Base-by-base conservation (phyloP, 2,113 vertebrate species). In the Chaetops frenatus region DNA sequence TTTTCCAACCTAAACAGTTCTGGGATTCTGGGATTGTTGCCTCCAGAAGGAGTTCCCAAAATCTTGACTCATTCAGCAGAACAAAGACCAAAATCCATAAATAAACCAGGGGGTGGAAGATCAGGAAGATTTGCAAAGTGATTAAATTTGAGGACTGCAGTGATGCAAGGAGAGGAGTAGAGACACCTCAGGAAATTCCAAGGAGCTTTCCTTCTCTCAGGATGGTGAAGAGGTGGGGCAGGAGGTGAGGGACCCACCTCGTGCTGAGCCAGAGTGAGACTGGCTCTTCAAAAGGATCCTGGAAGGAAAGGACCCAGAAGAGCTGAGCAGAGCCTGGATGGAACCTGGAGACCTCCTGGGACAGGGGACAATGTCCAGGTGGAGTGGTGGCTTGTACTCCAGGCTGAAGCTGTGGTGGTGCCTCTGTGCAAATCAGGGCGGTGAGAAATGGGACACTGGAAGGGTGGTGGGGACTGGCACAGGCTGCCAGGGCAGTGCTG, bases 321-420 rank as follows among this genome's bases (percentile, higher is more conserved):
- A 24, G 18, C 6, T 15, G 18, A 40, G 50, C 35, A 81, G 21
- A 5, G 42, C 45, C 42, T 47, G 53, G 11, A 78, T n/a, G 42
- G 42, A 65, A 22, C 28, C 42, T 22, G 53, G 11, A 78, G 36
- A 11, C 8, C 14, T 53, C 38, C 10, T 0, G 1, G 31, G 45
- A 77, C 31, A 56, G 25, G 29, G 21, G 21, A 31, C 48, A 28
- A 1, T n/a, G n/a, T 7, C 50, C 6, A 0, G 0, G 3, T 17
- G 69, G 10, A 28, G 38, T 3, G 8, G 8, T 15, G 44, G 6
- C 69, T 29, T 62, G 24, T 16, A 15, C 65, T 72, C 61, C 47
- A 10, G 19, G 19, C 1, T 61, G 54, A 57, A 56, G 42, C 56
- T 83, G 40, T 51, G 65, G 5, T 51, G 14, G 31, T 16, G 8